Evolutionary conservation across 1,140 invertebrate species (phyloP).

Genomic region (Drosophila erecta): DNA sequence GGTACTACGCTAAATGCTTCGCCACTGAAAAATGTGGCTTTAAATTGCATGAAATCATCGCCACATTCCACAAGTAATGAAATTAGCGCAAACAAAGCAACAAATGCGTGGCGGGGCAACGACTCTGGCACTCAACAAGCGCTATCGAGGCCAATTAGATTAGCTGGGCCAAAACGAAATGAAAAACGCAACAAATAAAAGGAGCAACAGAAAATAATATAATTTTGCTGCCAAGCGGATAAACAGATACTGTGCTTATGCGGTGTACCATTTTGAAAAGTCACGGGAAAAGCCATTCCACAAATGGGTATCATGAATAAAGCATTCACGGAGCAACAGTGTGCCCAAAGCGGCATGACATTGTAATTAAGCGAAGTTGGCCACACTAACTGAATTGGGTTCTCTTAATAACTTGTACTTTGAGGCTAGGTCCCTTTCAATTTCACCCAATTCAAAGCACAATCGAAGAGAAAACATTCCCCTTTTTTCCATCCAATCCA

Average conservation of each 20-base stretch:
- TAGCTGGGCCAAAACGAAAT: slow-evolving; percentile 44
- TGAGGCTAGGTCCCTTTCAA: neutral
- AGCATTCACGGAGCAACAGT: neutral
- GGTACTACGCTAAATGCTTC: slow-evolving; percentile 73
- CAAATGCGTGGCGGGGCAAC: slow-evolving; percentile 54
- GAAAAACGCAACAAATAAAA: slow-evolving; percentile 9
- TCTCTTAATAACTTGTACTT: neutral
- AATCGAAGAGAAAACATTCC: neutral
- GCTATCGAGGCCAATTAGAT: slow-evolving; percentile 53
- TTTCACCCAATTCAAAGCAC: neutral
- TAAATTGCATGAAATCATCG: slow-evolving; percentile 83
- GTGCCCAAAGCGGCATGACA: neutral
- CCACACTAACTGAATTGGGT: neutral
- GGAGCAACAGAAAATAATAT: slow-evolving; percentile 44
- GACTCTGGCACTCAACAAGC: slow-evolving; percentile 29
- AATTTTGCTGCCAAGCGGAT: slow-evolving; percentile 41
- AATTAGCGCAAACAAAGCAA: slow-evolving; percentile 70
- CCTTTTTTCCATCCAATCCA: neutral
- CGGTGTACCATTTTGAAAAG: neutral
- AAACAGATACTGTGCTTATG: slow-evolving; percentile 16
- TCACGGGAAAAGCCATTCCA: too few relatives aligned
- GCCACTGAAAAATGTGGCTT: slow-evolving; percentile 77
- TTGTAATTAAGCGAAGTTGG: neutral
- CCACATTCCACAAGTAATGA: slow-evolving; percentile 77
- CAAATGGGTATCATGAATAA: neutral